These are phyloP conservation scores for Solenopsis invicta DNA, from an alignment of 1,140 invertebrate species.

Conservation along the genomic window DNA sequence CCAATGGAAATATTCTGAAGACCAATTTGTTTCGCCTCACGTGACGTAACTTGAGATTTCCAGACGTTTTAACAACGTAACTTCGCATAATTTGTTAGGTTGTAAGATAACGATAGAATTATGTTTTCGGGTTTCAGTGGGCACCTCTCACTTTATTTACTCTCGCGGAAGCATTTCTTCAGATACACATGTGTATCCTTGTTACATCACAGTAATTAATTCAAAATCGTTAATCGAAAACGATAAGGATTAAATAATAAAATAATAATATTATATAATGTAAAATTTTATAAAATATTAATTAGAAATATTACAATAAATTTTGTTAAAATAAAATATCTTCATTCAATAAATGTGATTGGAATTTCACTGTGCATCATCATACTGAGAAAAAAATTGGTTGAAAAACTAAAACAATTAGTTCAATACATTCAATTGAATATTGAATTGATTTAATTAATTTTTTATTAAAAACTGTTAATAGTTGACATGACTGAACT, in stretches of 20 bases:
- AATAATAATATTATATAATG: conserved; percentile 1
- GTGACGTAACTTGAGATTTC: conserved; percentile 26
- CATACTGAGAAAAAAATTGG: no score
- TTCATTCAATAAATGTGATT: background rate
- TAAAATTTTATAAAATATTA: background rate
- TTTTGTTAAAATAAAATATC: background rate
- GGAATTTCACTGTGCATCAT: background rate
- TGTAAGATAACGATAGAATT: background rate
- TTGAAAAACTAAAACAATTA: no score
- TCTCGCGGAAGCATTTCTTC: conserved; percentile 39
- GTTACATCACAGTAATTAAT: conserved; percentile 8
- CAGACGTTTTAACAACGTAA: background rate
- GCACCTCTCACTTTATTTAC: conserved; percentile 53
- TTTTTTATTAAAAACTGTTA: no score
- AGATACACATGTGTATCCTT: background rate
- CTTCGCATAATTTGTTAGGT: background rate
- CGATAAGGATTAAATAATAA: background rate
- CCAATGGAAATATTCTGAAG: background rate
- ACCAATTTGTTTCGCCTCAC: conserved; percentile 25
- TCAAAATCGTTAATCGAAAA: background rate
- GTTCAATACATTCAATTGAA: no score
- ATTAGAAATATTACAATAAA: background rate
- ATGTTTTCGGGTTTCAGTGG: conserved; percentile 17
- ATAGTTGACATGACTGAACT: no score
- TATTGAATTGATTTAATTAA: no score